These are phyloP conservation scores for Nerophis ophidion DNA, from an alignment of 2,113 vertebrate genomes.

Conservation along the genomic window DNA sequence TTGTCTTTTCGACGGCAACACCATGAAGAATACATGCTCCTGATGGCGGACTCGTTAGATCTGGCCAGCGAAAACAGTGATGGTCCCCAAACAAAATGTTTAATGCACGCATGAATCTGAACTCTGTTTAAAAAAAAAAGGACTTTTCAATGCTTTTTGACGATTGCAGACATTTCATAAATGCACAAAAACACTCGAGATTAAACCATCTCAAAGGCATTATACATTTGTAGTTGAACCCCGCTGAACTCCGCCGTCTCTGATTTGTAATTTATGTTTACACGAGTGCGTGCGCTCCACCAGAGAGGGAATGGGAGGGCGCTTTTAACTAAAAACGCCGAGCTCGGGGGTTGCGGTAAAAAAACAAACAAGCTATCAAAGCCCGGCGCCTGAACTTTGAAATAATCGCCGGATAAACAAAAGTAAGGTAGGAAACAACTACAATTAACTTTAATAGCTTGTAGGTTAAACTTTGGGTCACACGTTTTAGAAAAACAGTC, in stretches of 20 bases:
- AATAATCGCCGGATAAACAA: neutral
- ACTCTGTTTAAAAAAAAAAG: slow-evolving; percentile 29
- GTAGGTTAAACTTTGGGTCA: neutral
- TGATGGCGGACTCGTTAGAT: neutral
- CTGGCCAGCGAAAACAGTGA: slow-evolving; percentile 32
- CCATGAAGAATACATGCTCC: neutral
- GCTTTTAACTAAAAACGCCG: slow-evolving; percentile 20
- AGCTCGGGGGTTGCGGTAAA: neutral
- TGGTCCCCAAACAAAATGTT: slow-evolving; percentile 28
- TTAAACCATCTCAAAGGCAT: slow-evolving; percentile 40
- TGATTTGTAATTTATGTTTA: slow-evolving; percentile 8
- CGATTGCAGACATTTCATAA: slow-evolving; percentile 38
- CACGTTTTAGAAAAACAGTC: too few species aligned
- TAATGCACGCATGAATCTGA: slow-evolving; percentile 52
- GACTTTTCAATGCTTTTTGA: slow-evolving; percentile 24
- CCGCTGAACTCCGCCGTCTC: slow-evolving; percentile 23
- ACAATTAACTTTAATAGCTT: neutral
- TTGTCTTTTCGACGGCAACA: neutral
- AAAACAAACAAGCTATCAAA: slow-evolving; percentile 3
- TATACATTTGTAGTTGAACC: slow-evolving; percentile 49
- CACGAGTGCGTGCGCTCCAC: slow-evolving; percentile 23
- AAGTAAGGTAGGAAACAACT: neutral
- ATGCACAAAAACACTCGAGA: slow-evolving; percentile 40
- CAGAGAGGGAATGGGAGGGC: slow-evolving; percentile 21
- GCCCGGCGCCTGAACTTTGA: neutral